Evolutionary conservation across 2,113 vertebrate species (phyloP).

Genomic region (Ammodytes marinus): DNA sequence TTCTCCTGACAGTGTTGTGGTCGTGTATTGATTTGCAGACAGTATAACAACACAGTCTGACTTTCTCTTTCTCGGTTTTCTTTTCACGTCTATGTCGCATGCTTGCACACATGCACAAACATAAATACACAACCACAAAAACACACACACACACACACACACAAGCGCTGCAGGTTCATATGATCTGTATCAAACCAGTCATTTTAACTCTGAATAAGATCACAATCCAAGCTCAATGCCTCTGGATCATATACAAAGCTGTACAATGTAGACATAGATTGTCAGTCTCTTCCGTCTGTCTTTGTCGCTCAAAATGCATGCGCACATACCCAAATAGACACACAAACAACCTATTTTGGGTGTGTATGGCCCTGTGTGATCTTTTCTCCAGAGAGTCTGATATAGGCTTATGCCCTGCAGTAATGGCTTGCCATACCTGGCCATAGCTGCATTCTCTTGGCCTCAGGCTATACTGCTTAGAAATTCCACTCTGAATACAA

Average conservation of each 20-base stretch:
- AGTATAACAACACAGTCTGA: conserved; percentile 55
- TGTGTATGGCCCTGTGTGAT: conserved; percentile 72
- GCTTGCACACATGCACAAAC: conserved; percentile 13
- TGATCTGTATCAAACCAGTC: conserved; percentile 51
- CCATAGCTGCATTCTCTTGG: conserved; percentile 79
- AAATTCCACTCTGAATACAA: conserved; percentile 86
- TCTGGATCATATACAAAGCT: conserved; percentile 41
- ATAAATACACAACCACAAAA: conserved; percentile 4
- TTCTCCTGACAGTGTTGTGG: conserved; percentile 61
- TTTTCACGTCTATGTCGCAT: conserved; percentile 26
- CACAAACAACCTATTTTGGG: conserved; percentile 53
- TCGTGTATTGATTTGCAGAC: conserved; percentile 73
- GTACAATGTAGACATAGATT: conserved; percentile 21
- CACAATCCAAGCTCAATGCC: conserved; percentile 45
- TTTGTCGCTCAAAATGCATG: conserved; percentile 63
- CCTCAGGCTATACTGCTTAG: conserved; percentile 86
- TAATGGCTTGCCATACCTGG: conserved; percentile 82
- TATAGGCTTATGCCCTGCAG: conserved; percentile 83
- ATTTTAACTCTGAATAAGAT: conserved; percentile 56
- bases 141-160: not conserved
- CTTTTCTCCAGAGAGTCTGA: conserved; percentile 82
- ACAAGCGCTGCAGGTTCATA: conserved; percentile 8
- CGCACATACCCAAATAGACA: conserved; percentile 52
- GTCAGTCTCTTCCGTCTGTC: conserved; percentile 42
- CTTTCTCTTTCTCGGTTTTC: conserved; percentile 52